Conservation (phyloP, 1,140 invertebrate species). For the Bombyx mandarina region DNA sequence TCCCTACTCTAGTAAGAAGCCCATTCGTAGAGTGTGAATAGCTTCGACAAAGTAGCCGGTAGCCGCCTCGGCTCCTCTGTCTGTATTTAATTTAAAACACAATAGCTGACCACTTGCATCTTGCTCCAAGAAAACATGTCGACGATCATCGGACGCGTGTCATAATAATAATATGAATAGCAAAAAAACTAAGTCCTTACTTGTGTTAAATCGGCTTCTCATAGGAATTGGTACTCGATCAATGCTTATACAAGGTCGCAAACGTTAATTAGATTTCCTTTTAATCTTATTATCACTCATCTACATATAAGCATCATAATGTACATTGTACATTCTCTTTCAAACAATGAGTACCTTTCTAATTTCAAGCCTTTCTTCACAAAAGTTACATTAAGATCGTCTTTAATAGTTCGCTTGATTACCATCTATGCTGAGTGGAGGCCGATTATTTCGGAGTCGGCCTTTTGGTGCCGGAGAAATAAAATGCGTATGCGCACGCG, state of each 20-base stretch:
- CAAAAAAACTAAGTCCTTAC: too few species aligned
- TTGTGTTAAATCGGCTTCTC: too few species aligned
- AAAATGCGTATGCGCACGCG: slow-evolving; percentile 65
- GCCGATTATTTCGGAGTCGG: slow-evolving; percentile 64
- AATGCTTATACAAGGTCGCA: too few species aligned
- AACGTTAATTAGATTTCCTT: too few species aligned
- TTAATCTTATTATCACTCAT: too few species aligned
- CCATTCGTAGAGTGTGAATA: slow-evolving; percentile 49
- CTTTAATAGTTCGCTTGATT: slow-evolving; percentile 64
- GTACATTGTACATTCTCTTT: slow-evolving; percentile 2
- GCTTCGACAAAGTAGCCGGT: slow-evolving; percentile 49
- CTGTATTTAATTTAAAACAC: slow-evolving; percentile 49
- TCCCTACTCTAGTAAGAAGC: slow-evolving; percentile 38
- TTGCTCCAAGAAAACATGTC: slow-evolving; percentile 12
- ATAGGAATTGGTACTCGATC: too few species aligned
- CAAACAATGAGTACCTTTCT: slow-evolving; percentile 15
- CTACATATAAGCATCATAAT: background rate
- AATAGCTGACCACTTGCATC: slow-evolving; percentile 16
- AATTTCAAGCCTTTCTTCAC: slow-evolving; percentile 35
- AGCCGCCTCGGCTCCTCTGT: slow-evolving; percentile 30
- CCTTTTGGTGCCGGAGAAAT: slow-evolving; percentile 55
- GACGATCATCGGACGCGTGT: slow-evolving; percentile 5
- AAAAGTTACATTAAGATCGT: slow-evolving; percentile 62
- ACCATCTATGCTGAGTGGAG: slow-evolving; percentile 65
- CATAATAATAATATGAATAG: background rate